Base-by-base conservation (phyloP, 2,797 vertebrate genomes). In the Valencia hispanica region DNA sequence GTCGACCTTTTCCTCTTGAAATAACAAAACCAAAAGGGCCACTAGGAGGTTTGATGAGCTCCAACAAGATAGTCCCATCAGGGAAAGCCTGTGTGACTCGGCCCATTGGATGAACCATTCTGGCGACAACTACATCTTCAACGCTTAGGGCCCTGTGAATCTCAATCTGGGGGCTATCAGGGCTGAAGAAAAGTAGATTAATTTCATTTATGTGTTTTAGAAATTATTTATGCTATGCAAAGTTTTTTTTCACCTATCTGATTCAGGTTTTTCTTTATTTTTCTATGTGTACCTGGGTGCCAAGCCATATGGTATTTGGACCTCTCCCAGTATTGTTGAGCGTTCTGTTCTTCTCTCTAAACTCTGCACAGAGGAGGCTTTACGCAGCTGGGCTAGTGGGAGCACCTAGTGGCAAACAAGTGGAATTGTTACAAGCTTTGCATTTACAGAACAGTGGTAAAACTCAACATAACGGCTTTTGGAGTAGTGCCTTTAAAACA, bases 11-110 rank as follows among this genome's bases (percentile, higher is more conserved):
- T 53, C 97, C 97, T 0, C 97, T 96, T 51, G 96, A 97, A 88
- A 99, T 96, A 0, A 94, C 90, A 72, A 99, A 99, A 43, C 98
- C 98, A 0, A 98, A 99, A 14, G 95, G 92, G 2, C 96, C 95
- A 0, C 96, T 92, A 0, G 95, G 95, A 0, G 96, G 94, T 75
- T 96, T 94, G 72, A 95, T 94, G 27, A 99, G 95, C 90, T 98
- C 96, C 86, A 99, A 91, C 69, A 97, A 94, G 79, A 96, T 94
- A 3, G 97, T 97, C 57, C 98, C 97, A 0, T 99, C 98, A 0
- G 98, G 94, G 69, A 97, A 98, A 51, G 96, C 95, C 85, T 97
- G 95, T 7, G 95, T 90, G 82, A 98, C 94, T 0, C 96, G 94
- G 2, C 97, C 97, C 80, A 97, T 94, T 0, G 95, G 92, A 0